These are phyloP conservation scores for Yponomeuta evonymella DNA, from an alignment of 2,888 invertebrate genomes.

Conservation along the genomic window DNA sequence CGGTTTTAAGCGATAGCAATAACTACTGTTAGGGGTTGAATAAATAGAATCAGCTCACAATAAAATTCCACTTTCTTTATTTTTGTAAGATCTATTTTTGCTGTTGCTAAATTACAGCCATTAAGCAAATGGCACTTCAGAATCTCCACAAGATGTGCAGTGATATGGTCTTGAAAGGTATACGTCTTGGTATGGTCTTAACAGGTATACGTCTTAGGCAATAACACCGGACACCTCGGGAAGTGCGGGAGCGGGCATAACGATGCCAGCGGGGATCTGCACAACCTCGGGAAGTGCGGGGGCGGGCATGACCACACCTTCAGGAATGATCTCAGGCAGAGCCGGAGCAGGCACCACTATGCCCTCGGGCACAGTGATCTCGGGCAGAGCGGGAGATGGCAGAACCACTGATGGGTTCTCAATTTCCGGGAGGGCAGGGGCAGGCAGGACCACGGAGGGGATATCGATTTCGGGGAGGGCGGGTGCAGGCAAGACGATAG, in stretches of 20 bases:
- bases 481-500: constrained; percentile 17
- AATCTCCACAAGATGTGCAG: background rate
- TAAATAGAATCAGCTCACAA: background rate
- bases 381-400: constrained; percentile 20
- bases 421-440: constrained; percentile 17
- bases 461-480: constrained; percentile 19
- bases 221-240: background rate
- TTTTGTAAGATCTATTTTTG: background rate
- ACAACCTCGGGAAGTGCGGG: constrained; percentile 15
- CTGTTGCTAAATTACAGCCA: background rate
- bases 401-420: constrained; percentile 7
- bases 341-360: constrained; percentile 20
- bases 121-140: background rate
- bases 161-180: background rate
- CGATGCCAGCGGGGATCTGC: background rate
- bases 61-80: background rate
- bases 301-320: constrained; percentile 16
- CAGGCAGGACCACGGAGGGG: constrained; percentile 20
- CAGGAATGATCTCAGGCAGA: constrained; percentile 12
- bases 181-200: background rate
- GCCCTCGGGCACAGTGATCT: constrained; percentile 15
- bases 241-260: constrained; percentile 2
- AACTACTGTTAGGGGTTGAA: background rate
- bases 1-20: background rate
- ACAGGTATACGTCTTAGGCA: background rate